phyloP scores from a whole-genome alignment of 2,888 invertebrate species.

The Acheta domesticus region DNA sequence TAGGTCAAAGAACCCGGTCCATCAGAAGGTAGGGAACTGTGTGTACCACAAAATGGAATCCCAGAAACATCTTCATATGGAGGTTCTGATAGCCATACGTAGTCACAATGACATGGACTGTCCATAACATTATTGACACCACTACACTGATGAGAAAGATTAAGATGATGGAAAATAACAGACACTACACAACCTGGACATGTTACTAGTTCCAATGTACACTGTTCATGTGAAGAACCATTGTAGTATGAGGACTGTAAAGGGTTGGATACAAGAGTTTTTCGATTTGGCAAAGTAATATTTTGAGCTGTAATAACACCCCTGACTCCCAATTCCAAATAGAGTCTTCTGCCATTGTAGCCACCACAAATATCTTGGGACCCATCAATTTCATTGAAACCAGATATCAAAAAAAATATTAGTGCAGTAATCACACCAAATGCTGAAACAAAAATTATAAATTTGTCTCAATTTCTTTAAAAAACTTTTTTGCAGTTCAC shows the following conservation, averaged over 20 bases:
- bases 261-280: neutral
- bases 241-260: slow-evolving; percentile 5
- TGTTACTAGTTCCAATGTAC: slow-evolving; percentile 64
- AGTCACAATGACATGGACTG: slow-evolving; percentile 54
- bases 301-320: slow-evolving; percentile 46
- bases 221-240: slow-evolving; percentile 49
- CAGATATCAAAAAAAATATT: neutral
- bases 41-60: slow-evolving; percentile 57
- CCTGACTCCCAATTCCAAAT: slow-evolving; percentile 47
- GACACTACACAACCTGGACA: slow-evolving; percentile 66
- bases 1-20: slow-evolving; percentile 49
- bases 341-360: slow-evolving; percentile 45
- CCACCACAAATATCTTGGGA: slow-evolving; percentile 45
- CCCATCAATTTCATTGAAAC: neutral
- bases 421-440: neutral
- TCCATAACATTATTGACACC: slow-evolving; percentile 46
- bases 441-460: neutral
- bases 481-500: no score
- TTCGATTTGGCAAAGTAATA: slow-evolving; percentile 36
- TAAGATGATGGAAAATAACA: slow-evolving; percentile 51
- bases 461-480: neutral
- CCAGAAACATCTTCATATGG: slow-evolving; percentile 60
- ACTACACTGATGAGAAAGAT: slow-evolving; percentile 47
- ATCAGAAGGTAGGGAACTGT: slow-evolving; percentile 40
- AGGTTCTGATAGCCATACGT: slow-evolving; percentile 63